Conservation (phyloP, 2,888 invertebrate species). For the Lucinisca nassula region DNA sequence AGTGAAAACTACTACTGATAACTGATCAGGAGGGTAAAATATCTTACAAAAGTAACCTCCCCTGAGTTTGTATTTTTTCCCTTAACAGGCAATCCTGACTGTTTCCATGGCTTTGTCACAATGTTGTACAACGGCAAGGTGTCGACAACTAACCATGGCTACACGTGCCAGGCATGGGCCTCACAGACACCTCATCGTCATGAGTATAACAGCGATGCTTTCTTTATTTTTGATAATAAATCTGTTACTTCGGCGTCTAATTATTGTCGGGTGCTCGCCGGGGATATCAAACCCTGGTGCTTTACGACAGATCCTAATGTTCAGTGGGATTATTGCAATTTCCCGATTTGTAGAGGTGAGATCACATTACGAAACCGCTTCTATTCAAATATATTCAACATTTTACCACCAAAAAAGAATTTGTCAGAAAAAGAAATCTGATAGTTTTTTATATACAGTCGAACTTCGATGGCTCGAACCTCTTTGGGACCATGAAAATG, state of each 20-base stretch:
- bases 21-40: no score
- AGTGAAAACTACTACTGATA: no score
- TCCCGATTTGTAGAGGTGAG: neutral
- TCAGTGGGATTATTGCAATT: neutral
- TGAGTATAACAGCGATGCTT: neutral
- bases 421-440: no score
- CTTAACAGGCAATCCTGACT: neutral
- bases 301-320: neutral
- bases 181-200: neutral
- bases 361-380: neutral
- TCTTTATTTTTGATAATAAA: neutral
- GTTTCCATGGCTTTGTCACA: neutral
- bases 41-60: no score
- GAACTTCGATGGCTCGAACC: no score
- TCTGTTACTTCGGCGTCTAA: neutral
- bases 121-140: neutral
- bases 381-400: no score
- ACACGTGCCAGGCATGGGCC: neutral
- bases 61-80: no score
- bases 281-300: neutral
- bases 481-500: no score
- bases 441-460: no score
- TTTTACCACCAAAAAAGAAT: neutral
- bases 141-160: neutral
- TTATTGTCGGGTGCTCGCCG: neutral